Evolutionary conservation across 1,140 invertebrate genomes (phyloP), one percentile per base, ranked within the genome.

Genomic region (Drosophila tropicalis): DNA sequence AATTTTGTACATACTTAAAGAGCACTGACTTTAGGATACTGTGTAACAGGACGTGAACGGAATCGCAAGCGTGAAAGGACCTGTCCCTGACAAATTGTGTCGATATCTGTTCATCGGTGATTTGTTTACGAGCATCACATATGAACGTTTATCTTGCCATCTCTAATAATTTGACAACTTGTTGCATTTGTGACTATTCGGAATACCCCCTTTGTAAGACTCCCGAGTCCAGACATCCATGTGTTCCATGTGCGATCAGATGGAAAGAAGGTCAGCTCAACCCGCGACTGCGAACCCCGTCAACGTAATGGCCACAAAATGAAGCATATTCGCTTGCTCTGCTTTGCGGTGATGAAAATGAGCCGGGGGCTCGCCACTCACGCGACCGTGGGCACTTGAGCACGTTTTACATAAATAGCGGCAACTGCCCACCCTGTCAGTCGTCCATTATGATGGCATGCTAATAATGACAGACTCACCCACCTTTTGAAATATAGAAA

Each of bases 321-420:
- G 10, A 51, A 12, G 10, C 17, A 51, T 34, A 34, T 47, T 62
- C 56, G 60, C 36, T 62, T 63, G 66, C 70, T 51, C 34, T 70
- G 60, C 62, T 70, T 70, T 57, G 62, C 19, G 60, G 39, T 62
- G 39, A 62, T 62, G 39, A 62, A 44, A 62, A 62, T 62, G 60
- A 62, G 60, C 22, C 41, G 40, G 44, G 51, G 19, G 61, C 73
- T 51, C 47, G 58, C 22, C 67, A 80, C 79, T 77, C 82, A 85
- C 78, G 81, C 82, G 83, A 87, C 84, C 63, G 71, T 75, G 75
- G 68, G 63, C 83, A 86, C 83, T 86, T 87, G 79, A 87, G 83
- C 83, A 86, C 83, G 83, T 86, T 89, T 87, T 83, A 75, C 83
- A 87, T 80, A 81, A 87, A 87, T 79, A 76, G 76, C 47, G 61